phyloP scores from a whole-genome alignment of 2,797 vertebrate species.

The Onychomys torridus region DNA sequence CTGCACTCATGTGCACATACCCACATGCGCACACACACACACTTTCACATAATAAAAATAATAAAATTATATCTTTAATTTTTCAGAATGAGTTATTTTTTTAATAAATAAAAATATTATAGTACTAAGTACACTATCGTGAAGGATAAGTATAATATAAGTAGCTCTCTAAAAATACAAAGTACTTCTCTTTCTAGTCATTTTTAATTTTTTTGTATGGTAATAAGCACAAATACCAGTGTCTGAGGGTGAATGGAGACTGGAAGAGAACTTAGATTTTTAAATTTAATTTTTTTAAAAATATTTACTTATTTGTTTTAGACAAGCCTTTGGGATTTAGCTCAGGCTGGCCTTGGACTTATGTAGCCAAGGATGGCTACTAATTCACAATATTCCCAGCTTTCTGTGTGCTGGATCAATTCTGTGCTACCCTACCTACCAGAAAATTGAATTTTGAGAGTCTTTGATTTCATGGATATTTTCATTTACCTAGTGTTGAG shows the following conservation, averaged over 20 bases:
- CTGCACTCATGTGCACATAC: background rate
- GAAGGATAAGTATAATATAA: constrained; percentile 1
- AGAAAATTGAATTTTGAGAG: background rate
- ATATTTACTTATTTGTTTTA: background rate
- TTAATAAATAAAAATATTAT: background rate
- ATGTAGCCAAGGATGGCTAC: background rate
- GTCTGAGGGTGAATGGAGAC: background rate
- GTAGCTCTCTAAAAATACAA: constrained; percentile 38
- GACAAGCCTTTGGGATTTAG: background rate
- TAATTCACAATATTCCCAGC: background rate
- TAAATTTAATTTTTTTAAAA: background rate
- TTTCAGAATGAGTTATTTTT: background rate
- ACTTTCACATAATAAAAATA: background rate
- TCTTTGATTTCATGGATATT: background rate
- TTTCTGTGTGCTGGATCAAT: background rate
- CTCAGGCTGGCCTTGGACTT: background rate
- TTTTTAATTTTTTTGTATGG: background rate
- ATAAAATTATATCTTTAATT: background rate
- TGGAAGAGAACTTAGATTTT: background rate
- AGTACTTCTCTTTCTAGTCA: constrained; percentile 3
- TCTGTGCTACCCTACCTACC: background rate
- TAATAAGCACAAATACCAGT: constrained; percentile 20
- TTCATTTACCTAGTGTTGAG: background rate
- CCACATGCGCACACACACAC: background rate
- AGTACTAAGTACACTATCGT: background rate